Evolutionary conservation across 2,888 invertebrate species (phyloP).

Genomic region (Zhengitettix transpicula): DNA sequence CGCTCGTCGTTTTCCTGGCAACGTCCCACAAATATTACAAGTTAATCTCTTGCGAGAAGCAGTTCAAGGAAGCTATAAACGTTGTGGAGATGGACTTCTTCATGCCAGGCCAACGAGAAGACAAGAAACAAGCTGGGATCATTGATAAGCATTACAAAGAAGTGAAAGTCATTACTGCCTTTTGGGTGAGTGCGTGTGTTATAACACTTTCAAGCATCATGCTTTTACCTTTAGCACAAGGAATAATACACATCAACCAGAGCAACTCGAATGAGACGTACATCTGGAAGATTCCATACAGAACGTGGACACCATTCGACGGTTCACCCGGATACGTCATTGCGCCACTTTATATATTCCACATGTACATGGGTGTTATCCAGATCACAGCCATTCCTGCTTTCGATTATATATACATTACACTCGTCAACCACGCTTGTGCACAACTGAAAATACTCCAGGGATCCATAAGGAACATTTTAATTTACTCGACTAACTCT

Average conservation of each 20-base stretch:
- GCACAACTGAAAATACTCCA: neutral
- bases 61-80: neutral
- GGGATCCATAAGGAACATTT: neutral
- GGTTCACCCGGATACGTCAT: neutral
- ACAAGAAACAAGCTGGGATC: neutral
- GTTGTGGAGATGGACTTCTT: neutral
- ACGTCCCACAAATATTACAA: neutral
- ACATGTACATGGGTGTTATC: neutral
- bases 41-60: neutral
- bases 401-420: neutral
- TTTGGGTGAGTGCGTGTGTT: neutral
- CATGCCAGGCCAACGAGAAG: neutral
- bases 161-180: neutral
- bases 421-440: neutral
- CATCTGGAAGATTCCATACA: neutral
- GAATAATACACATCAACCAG: neutral
- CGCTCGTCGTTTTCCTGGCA: neutral
- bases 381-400: neutral
- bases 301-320: neutral
- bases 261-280: neutral
- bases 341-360: neutral
- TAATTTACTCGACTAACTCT: neutral
- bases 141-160: neutral
- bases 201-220: neutral
- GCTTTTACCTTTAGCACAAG: neutral